phyloP scores from a whole-genome alignment of 2,888 invertebrate genomes.

The Pristionchus arcanus region DNA sequence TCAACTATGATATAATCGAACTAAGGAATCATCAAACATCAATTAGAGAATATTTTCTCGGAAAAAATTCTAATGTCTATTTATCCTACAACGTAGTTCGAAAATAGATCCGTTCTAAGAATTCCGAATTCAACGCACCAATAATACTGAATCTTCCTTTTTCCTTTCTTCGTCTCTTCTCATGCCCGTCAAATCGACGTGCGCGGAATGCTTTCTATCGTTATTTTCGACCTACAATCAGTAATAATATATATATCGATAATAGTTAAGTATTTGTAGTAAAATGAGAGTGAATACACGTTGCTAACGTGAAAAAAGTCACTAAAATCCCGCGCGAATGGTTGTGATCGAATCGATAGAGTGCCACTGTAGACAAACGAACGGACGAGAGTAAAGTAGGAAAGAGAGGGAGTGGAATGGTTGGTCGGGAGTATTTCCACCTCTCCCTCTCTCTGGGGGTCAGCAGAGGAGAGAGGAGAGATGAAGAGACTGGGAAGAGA shows the following conservation, averaged over 20 bases:
- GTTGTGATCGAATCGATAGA: conserved; percentile 6
- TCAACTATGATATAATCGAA: no score
- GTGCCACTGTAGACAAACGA: neutral
- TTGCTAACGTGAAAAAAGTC: neutral
- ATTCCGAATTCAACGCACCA: neutral
- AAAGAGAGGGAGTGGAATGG: neutral
- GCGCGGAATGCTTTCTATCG: neutral
- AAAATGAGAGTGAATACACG: neutral
- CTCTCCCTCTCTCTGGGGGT: conserved; percentile 35
- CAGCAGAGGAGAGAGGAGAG: conserved; percentile 1
- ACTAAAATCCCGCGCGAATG: neutral
- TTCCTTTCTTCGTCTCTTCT: conserved; percentile 18
- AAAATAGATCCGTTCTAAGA: neutral
- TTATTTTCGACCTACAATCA: neutral
- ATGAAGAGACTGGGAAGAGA: conserved; percentile 15
- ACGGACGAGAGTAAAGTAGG: conserved; percentile 30
- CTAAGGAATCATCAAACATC: no score
- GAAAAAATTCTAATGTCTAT: no score
- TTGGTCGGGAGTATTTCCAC: conserved; percentile 45
- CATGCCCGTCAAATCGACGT: conserved; percentile 41
- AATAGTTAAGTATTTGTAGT: neutral
- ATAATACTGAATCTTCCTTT: neutral
- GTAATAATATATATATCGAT: neutral
- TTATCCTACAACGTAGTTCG: no score
- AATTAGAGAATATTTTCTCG: neutral